Conservation (phyloP, 2,113 vertebrate genomes). For the Corythornis cristatus region DNA sequence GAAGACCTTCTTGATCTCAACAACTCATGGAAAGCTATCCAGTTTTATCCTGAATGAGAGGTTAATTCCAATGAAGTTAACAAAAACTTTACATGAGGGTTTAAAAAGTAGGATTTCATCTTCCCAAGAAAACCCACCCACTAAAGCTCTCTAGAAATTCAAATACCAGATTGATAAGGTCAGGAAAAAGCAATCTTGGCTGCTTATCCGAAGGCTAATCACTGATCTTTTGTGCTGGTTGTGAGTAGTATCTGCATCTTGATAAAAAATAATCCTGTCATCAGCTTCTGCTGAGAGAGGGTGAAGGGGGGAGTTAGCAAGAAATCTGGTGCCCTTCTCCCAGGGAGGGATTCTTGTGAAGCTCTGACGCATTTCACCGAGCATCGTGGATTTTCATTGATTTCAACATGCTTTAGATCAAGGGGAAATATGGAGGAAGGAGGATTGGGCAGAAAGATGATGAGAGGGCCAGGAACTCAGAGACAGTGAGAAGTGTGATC, state of each 20-base stretch:
- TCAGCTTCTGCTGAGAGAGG: slow-evolving; percentile 25
- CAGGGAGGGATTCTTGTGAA: not conserved
- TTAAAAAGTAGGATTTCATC: slow-evolving; percentile 1
- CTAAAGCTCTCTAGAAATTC: slow-evolving; percentile 23
- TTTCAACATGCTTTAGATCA: not conserved
- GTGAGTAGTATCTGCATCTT: slow-evolving; percentile 24
- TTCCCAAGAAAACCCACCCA: not conserved
- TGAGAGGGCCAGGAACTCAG: not conserved
- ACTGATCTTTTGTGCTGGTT: slow-evolving; percentile 61
- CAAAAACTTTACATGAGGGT: not conserved
- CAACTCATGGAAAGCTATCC: not conserved
- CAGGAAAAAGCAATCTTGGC: slow-evolving; percentile 49
- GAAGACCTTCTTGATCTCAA: not conserved
- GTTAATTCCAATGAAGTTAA: slow-evolving; percentile 1
- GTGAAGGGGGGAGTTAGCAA: slow-evolving; percentile 37
- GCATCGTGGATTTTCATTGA: not conserved
- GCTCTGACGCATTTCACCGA: rapidly evolving
- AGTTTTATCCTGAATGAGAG: not conserved
- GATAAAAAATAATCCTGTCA: slow-evolving; percentile 65
- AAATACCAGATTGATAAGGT: slow-evolving; percentile 63
- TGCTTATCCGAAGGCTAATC: slow-evolving; percentile 54
- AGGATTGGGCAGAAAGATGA: not conserved
- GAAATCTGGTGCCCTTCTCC: slow-evolving; percentile 59
- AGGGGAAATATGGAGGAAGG: not conserved
- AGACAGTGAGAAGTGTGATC: not conserved